A percentile compares a stretch with the other conserved stretches of the same genome.
Evolutionary conservation across 1,140 invertebrate genomes (phyloP).

Genomic region (Cydia splendana): DNA sequence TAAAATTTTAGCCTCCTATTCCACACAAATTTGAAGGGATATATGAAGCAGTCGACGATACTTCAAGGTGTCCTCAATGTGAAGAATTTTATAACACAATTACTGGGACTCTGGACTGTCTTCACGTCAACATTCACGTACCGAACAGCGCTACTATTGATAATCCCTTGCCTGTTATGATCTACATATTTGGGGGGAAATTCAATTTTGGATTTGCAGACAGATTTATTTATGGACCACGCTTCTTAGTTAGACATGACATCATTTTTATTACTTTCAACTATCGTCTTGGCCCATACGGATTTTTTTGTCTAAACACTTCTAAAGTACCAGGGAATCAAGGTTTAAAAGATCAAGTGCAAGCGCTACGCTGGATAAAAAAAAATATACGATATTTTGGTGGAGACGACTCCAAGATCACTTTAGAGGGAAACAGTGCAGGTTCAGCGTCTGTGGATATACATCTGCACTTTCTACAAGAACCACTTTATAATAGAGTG

Average conservation of each 20-base stretch:
- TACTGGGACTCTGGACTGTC: constrained; percentile 44
- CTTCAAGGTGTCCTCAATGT: constrained; percentile 31
- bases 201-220: constrained; percentile 77
- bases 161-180: constrained; percentile 80
- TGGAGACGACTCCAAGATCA: constrained; percentile 83
- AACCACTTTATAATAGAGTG: constrained; percentile 45
- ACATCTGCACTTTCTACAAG: constrained; percentile 40
- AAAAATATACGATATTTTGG: constrained; percentile 85
- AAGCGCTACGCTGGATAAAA: constrained; percentile 83
- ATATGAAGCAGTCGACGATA: background rate
- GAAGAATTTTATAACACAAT: constrained; percentile 27
- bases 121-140: constrained; percentile 47
- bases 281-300: constrained; percentile 83
- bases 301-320: constrained; percentile 85
- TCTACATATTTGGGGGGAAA: constrained; percentile 86
- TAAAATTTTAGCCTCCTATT: background rate
- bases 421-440: constrained; percentile 84
- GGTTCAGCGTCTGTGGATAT: constrained; percentile 73
- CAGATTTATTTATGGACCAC: constrained; percentile 65
- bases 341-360: constrained; percentile 85
- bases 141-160: constrained; percentile 37
- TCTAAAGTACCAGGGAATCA: constrained; percentile 85
- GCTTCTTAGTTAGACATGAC: constrained; percentile 80
- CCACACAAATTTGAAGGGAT: constrained; percentile 10
- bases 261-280: constrained; percentile 61